Evolutionary conservation across 2,888 invertebrate genomes (phyloP).

Genomic region (Lasioglossum leucozonium): DNA sequence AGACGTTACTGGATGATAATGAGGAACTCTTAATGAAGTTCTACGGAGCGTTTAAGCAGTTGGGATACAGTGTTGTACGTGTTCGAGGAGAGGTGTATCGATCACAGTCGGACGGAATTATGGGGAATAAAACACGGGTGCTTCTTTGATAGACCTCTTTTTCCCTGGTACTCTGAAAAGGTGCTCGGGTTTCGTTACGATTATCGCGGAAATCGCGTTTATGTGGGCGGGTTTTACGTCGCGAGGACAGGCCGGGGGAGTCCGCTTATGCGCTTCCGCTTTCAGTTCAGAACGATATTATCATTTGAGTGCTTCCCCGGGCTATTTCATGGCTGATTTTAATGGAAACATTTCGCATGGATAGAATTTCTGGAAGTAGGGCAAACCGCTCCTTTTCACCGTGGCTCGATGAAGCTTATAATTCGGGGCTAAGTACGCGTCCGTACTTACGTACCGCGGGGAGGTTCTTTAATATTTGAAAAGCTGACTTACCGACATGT

Average conservation of each 20-base stretch:
- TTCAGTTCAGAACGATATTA: constrained; percentile 30
- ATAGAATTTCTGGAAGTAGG: constrained; percentile 40
- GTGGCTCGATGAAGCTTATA: constrained; percentile 45
- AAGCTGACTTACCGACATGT: constrained; percentile 27
- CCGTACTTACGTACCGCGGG: constrained; percentile 1
- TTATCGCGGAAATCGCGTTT: constrained; percentile 43
- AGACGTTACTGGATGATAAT: background rate
- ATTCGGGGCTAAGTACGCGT: constrained; percentile 40
- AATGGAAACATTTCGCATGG: constrained; percentile 39
- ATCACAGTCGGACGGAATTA: background rate
- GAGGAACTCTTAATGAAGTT: background rate
- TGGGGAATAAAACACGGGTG: background rate
- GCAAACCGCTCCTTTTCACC: constrained; percentile 30
- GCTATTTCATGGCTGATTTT: constrained; percentile 38
- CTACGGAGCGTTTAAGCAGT: background rate
- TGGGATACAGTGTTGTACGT: background rate
- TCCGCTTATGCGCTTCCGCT: constrained; percentile 1
- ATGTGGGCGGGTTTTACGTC: constrained; percentile 15
- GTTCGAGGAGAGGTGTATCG: background rate
- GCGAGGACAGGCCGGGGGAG: constrained; percentile 12
- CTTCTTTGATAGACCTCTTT: background rate
- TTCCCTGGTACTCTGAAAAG: background rate
- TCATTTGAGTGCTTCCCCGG: constrained; percentile 39
- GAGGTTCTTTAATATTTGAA: constrained; percentile 19
- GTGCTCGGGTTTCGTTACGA: background rate